A percentile compares a stretch with the other conserved stretches of the same genome.
These are phyloP conservation scores for Rhombomys opimus DNA, from an alignment of 2,113 vertebrate species.

Conservation along the genomic window DNA sequence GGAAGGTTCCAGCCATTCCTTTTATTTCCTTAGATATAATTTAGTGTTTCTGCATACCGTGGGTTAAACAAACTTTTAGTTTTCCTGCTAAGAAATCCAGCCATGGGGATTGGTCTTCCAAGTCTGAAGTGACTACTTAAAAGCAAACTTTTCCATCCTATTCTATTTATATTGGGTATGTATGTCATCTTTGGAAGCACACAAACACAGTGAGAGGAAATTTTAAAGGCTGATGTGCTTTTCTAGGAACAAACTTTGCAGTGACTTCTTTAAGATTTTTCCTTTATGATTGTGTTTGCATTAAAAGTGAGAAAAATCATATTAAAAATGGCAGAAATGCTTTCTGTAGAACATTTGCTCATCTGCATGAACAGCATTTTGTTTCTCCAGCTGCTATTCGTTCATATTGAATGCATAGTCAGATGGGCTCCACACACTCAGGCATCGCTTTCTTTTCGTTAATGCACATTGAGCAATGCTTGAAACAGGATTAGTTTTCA, in stretches of 20 bases:
- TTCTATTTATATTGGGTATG: neutral
- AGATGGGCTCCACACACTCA: constrained; percentile 38
- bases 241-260: constrained; percentile 57
- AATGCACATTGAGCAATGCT: constrained; percentile 53
- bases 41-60: neutral
- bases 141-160: constrained; percentile 22
- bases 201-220: neutral
- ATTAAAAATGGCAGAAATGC: constrained; percentile 51
- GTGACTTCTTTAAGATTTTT: constrained; percentile 63
- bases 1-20: neutral
- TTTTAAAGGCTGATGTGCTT: constrained; percentile 43
- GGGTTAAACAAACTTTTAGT: constrained; percentile 25
- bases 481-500: constrained; percentile 65
- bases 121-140: constrained; percentile 33
- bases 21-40: constrained; percentile 4
- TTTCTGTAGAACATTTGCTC: constrained; percentile 71
- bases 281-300: constrained; percentile 67
- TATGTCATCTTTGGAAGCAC: neutral
- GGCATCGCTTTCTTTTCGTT: constrained; percentile 57
- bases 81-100: constrained; percentile 48
- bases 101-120: neutral
- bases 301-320: constrained; percentile 56
- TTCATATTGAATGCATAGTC: constrained; percentile 64
- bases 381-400: constrained; percentile 74
- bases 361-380: constrained; percentile 63